These are phyloP conservation scores for Deilephila porcellus DNA, from an alignment of 2,888 invertebrate genomes.

Conservation along the genomic window DNA sequence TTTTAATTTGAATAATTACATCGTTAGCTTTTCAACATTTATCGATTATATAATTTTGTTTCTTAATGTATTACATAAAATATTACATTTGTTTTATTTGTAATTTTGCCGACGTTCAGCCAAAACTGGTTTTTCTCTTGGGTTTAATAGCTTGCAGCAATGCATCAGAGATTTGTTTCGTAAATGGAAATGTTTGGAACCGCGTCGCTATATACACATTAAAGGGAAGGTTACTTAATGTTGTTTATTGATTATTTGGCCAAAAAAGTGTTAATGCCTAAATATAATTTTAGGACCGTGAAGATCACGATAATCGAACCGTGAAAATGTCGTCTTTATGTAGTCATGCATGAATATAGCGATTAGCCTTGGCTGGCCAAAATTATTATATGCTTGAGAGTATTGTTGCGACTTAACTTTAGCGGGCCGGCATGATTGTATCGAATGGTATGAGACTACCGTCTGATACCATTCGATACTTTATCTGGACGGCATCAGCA, in stretches of 20 bases:
- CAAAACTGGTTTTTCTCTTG: conserved; percentile 1
- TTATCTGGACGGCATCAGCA: no score
- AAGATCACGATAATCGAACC: conserved; percentile 48
- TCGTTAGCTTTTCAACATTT: conserved; percentile 15
- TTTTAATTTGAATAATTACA: conserved; percentile 18
- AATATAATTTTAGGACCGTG: conserved; percentile 40
- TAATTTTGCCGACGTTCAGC: conserved; percentile 21
- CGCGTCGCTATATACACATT: neutral
- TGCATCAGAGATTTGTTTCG: conserved; percentile 18
- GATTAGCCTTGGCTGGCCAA: conserved; percentile 64
- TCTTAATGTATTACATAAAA: conserved; percentile 23
- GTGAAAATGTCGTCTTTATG: conserved; percentile 32
- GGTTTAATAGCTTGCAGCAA: conserved; percentile 1
- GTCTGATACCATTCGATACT: no score
- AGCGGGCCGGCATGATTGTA: no score
- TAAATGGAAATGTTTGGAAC: neutral
- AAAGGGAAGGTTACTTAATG: neutral
- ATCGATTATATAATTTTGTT: conserved; percentile 26
- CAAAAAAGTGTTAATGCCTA: neutral
- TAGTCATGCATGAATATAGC: conserved; percentile 43
- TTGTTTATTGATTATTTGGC: neutral
- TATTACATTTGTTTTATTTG: conserved; percentile 23
- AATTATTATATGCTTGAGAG: conserved; percentile 57
- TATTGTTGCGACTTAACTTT: conserved; percentile 65
- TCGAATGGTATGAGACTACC: no score